Percentiles rank a stretch among this genome's conserved stretches.
Evolutionary conservation across 1,140 invertebrate genomes (phyloP).

Genomic region (Drosophila gunungcola): DNA sequence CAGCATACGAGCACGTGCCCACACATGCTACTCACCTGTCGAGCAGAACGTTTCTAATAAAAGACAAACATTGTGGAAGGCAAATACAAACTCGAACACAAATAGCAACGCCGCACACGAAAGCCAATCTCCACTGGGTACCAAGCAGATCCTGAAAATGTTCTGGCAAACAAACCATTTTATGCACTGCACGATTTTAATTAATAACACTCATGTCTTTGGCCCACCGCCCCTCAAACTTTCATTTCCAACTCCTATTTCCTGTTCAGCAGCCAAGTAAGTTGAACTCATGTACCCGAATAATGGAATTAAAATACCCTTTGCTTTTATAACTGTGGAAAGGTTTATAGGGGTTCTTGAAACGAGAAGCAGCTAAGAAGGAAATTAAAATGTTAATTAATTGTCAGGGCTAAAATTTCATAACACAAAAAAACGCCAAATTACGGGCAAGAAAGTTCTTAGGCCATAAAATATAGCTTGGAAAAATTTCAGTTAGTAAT

Average conservation of each 20-base stretch:
- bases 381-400: not conserved
- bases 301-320: slow-evolving; percentile 37
- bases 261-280: not conserved
- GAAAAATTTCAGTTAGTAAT: too few relatives aligned
- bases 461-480: too few relatives aligned
- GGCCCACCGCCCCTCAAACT: not conserved
- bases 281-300: not conserved
- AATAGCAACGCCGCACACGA: slow-evolving; percentile 20
- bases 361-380: too few relatives aligned
- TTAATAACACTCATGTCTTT: slow-evolving; percentile 76
- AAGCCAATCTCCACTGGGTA: slow-evolving; percentile 42
- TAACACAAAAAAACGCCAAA: not conserved
- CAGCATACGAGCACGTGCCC: slow-evolving; percentile 14
- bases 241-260: slow-evolving; percentile 1
- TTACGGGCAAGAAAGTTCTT: too few relatives aligned
- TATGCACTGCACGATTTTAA: slow-evolving; percentile 83
- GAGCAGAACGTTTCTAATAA: slow-evolving; percentile 68
- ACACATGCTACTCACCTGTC: slow-evolving; percentile 13
- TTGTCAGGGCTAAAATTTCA: not conserved
- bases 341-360: not conserved
- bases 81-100: slow-evolving; percentile 62
- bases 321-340: not conserved
- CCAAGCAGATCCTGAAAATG: not conserved
- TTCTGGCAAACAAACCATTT: slow-evolving; percentile 67
- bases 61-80: slow-evolving; percentile 67